These are phyloP conservation scores for Plodia interpunctella DNA, from an alignment of 1,140 invertebrate genomes.

Conservation along the genomic window DNA sequence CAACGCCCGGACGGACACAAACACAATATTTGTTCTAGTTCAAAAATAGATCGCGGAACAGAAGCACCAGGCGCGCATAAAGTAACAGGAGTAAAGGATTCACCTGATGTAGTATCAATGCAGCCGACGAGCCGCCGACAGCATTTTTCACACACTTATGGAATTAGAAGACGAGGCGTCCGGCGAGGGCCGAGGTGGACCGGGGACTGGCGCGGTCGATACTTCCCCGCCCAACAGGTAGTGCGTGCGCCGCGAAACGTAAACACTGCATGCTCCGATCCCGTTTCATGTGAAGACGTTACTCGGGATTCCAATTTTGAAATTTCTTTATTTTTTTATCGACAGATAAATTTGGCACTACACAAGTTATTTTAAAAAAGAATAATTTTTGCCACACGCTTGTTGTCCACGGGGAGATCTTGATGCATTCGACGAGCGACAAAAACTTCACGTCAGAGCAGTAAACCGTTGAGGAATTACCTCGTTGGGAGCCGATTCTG, in stretches of 20 bases:
- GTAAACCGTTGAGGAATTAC: no score
- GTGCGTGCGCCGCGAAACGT: slow-evolving; percentile 37
- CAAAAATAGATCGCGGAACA: neutral
- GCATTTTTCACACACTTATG: slow-evolving; percentile 32
- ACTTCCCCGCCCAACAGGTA: slow-evolving; percentile 49
- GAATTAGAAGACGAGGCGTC: slow-evolving; percentile 14
- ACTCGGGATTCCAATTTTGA: neutral
- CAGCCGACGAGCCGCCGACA: slow-evolving; percentile 36
- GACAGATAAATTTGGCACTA: no score
- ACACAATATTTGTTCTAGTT: neutral
- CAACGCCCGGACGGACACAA: slow-evolving; percentile 3
- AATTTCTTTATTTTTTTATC: neutral
- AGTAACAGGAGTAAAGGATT: neutral
- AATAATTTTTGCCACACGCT: no score
- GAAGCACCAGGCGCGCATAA: neutral
- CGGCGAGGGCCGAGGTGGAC: slow-evolving; percentile 18
- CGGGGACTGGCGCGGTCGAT: slow-evolving; percentile 51
- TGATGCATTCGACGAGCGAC: no score
- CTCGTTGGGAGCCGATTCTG: no score
- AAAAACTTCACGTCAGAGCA: no score
- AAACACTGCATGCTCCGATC: neutral
- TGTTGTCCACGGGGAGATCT: no score
- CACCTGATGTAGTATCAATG: slow-evolving; percentile 29
- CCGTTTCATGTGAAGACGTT: neutral
- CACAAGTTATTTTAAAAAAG: no score